Evolutionary conservation across 2,797 vertebrate species (phyloP).

Genomic region (Rhinoraja longicauda): DNA sequence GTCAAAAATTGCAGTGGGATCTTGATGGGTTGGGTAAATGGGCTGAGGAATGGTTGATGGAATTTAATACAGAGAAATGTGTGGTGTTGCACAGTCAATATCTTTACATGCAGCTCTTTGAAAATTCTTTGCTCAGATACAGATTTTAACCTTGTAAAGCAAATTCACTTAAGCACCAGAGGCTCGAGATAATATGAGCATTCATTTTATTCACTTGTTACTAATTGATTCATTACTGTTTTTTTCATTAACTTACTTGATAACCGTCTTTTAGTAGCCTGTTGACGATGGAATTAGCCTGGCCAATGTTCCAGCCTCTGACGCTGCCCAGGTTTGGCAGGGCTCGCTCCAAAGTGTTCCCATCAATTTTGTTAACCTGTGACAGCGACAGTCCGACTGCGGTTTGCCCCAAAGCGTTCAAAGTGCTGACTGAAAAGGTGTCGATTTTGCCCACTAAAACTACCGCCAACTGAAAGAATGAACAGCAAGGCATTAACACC

Average conservation of each 20-base stretch:
- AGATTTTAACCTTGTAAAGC: neutral
- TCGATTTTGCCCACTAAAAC: conserved; percentile 18
- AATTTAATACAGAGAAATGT: too few relatives aligned
- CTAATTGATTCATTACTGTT: neutral
- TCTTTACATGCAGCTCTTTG: neutral
- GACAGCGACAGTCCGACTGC: neutral
- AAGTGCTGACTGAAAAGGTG: conserved; percentile 17
- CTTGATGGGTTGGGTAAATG: too few relatives aligned
- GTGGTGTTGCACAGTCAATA: neutral
- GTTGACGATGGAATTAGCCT: neutral
- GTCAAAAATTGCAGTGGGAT: too few relatives aligned
- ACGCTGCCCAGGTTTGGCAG: conserved; percentile 15
- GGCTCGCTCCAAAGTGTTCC: conserved; percentile 9
- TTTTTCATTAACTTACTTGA: neutral
- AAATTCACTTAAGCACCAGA: neutral
- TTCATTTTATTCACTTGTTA: neutral
- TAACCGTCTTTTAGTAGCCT: neutral
- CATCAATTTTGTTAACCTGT: neutral
- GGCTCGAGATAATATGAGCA: neutral
- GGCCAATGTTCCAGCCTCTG: conserved; percentile 5
- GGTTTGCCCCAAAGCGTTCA: neutral
- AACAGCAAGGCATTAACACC: too few relatives aligned
- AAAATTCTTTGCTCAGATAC: neutral
- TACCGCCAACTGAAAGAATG: neutral
- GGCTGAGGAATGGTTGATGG: too few relatives aligned